phyloP scores from a whole-genome alignment of 2,797 vertebrate genomes.

The Phaenicophaeus curvirostris region DNA sequence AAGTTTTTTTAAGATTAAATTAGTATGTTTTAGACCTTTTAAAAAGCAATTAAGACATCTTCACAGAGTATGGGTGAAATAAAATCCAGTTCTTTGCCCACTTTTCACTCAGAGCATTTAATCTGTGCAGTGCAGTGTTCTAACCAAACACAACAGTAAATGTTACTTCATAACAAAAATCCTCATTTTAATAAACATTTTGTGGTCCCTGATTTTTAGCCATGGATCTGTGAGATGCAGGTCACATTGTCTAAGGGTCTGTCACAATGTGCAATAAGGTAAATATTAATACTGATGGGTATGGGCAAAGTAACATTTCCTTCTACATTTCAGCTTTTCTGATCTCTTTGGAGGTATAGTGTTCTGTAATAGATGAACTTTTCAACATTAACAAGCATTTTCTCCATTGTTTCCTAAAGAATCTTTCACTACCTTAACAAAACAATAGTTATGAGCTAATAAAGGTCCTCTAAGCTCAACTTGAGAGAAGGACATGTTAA shows the following conservation, averaged over 20 bases:
- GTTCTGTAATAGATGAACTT: slow-evolving; percentile 62
- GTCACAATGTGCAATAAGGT: not conserved
- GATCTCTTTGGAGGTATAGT: slow-evolving; percentile 61
- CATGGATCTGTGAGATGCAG: not conserved
- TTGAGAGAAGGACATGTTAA: slow-evolving; percentile 45
- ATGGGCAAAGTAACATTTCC: slow-evolving; percentile 64
- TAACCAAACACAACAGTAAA: not conserved
- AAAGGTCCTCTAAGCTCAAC: slow-evolving; percentile 44
- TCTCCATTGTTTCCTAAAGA: slow-evolving; percentile 70
- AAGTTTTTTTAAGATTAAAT: not conserved
- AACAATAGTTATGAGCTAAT: slow-evolving; percentile 67
- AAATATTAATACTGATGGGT: slow-evolving; percentile 59
- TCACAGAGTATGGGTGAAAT: not conserved
- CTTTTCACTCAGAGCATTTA: not conserved
- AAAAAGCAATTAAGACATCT: not conserved
- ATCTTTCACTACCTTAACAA: slow-evolving; percentile 69
- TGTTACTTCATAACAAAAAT: not conserved
- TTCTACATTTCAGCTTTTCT: slow-evolving; percentile 50
- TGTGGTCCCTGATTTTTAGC: not conserved
- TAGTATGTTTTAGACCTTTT: not conserved
- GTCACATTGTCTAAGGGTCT: not conserved
- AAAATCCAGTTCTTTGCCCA: not conserved
- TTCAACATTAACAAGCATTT: slow-evolving; percentile 67
- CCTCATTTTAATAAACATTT: not conserved
- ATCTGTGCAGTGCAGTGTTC: not conserved